Evolutionary conservation across 2,888 invertebrate genomes (phyloP).

Genomic region (Pycnomerus fuliginosus): DNA sequence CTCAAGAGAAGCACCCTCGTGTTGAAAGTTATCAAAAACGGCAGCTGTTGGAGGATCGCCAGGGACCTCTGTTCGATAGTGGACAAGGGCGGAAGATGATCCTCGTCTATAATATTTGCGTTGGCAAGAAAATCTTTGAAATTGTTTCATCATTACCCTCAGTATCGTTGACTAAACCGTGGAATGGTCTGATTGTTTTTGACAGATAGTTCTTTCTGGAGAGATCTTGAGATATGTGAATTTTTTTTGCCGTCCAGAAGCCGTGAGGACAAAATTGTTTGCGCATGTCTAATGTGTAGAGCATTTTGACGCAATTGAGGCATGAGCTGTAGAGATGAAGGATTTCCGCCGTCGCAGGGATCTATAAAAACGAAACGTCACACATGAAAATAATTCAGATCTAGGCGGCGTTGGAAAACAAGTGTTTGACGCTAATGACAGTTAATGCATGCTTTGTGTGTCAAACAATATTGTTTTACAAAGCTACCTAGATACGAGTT

Average conservation of each 20-base stretch:
- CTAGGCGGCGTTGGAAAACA: no score
- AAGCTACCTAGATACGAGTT: no score
- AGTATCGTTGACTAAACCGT: constrained; percentile 41
- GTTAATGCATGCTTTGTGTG: no score
- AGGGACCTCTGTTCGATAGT: constrained; percentile 85
- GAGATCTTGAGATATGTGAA: constrained; percentile 49
- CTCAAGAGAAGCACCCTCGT: constrained; percentile 85
- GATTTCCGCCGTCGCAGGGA: constrained; percentile 45
- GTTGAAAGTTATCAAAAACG: constrained; percentile 91
- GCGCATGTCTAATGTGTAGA: constrained; percentile 85
- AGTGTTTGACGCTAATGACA: no score
- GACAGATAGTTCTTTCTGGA: constrained; percentile 49
- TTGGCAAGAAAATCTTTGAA: constrained; percentile 3
- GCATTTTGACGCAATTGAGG: constrained; percentile 49
- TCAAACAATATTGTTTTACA: no score
- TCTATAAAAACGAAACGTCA: constrained; percentile 29
- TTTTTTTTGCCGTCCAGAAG: constrained; percentile 51
- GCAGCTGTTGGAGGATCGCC: constrained; percentile 87
- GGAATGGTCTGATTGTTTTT: constrained; percentile 46
- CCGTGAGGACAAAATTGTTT: constrained; percentile 65
- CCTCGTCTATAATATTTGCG: constrained; percentile 53
- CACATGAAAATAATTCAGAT: no score
- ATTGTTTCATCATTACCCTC: constrained; percentile 32
- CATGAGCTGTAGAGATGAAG: constrained; percentile 48
- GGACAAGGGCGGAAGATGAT: constrained; percentile 81